These are phyloP conservation scores for Galleria mellonella DNA, from an alignment of 1,140 invertebrate species.

Conservation along the genomic window DNA sequence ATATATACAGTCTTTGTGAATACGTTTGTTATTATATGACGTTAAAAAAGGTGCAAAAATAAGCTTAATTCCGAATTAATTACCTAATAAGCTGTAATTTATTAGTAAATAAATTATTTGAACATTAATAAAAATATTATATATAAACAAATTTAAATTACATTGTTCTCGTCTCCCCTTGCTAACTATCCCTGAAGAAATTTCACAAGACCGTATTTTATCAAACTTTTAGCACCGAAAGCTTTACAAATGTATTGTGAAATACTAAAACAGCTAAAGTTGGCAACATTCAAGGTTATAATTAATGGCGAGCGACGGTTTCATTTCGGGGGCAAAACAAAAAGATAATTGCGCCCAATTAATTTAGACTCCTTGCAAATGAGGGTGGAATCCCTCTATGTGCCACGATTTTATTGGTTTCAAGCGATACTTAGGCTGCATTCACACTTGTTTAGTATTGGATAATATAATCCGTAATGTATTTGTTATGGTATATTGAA, in stretches of 20 bases:
- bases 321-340: constrained; percentile 47
- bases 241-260: constrained; percentile 27
- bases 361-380: constrained; percentile 58
- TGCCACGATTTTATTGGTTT: constrained; percentile 2
- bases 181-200: too few relatives aligned
- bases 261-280: constrained; percentile 32
- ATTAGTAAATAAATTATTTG: too few relatives aligned
- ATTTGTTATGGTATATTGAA: too few relatives aligned
- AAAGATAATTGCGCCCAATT: constrained; percentile 65
- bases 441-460: not conserved
- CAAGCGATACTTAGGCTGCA: not conserved
- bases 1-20: too few relatives aligned
- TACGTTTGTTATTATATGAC: too few relatives aligned
- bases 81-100: too few relatives aligned
- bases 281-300: constrained; percentile 35
- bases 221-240: constrained; percentile 13
- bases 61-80: too few relatives aligned
- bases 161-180: too few relatives aligned
- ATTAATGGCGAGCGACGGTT: constrained; percentile 45
- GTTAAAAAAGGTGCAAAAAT: too few relatives aligned
- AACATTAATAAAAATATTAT: too few relatives aligned
- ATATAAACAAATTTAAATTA: too few relatives aligned
- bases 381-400: constrained; percentile 18
- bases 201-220: constrained; percentile 1
- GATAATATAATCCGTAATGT: not conserved